Conservation (phyloP, 2,797 vertebrate genomes). For the Schizopygopsis pylzovi region DNA sequence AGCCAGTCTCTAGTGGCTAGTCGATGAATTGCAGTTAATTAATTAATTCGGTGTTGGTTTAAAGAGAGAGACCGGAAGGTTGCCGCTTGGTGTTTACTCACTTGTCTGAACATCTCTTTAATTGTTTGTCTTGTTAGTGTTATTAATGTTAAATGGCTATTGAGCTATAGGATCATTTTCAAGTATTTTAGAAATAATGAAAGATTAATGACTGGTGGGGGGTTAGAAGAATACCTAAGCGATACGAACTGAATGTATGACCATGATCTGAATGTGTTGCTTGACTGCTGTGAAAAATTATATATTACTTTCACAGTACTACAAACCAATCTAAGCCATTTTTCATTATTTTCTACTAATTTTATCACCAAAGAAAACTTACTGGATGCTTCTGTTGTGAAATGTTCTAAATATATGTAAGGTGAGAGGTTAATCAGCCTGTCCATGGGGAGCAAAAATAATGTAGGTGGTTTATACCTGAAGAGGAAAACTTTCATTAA, state of each 20-base stretch:
- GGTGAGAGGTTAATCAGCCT: neutral
- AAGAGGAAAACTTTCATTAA: neutral
- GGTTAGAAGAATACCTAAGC: neutral
- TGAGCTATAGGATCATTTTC: neutral
- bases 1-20: too few relatives aligned
- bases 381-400: neutral
- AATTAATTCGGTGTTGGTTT: too few relatives aligned
- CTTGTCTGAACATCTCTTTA: too few relatives aligned
- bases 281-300: neutral
- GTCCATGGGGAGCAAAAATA: neutral
- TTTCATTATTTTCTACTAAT: neutral
- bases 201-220: neutral
- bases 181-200: neutral
- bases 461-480: neutral
- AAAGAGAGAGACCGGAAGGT: too few relatives aligned
- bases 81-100: too few relatives aligned
- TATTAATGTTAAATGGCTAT: neutral
- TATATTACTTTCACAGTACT: conserved; percentile 3
- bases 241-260: too few relatives aligned
- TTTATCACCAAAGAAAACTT: neutral
- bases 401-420: neutral
- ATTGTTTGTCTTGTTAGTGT: neutral
- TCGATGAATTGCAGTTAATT: too few relatives aligned
- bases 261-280: neutral
- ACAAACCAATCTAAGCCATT: neutral